Percentiles rank a stretch among this genome's conserved stretches.
Evolutionary conservation across 2,113 vertebrate genomes (phyloP).

Genomic region (Neopipo cinnamomea): DNA sequence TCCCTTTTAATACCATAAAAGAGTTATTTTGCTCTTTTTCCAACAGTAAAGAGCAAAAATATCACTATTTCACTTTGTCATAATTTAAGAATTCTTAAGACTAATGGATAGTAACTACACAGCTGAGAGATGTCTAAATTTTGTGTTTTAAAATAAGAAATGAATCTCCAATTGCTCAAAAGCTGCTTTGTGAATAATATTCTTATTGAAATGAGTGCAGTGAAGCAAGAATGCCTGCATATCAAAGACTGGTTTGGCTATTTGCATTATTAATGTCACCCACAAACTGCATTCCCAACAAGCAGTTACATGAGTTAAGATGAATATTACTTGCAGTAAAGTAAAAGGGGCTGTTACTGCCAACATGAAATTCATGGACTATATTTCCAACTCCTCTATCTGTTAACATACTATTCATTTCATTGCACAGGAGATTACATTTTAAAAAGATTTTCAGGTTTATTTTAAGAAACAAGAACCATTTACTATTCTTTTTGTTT

Average conservation of each 20-base stretch:
- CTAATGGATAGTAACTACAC: not conserved
- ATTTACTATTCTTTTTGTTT: not conserved
- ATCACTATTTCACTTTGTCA: not conserved
- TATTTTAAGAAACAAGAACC: not conserved
- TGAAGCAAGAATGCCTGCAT: not conserved
- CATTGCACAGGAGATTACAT: not conserved
- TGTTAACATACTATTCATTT: not conserved
- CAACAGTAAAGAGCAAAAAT: not conserved
- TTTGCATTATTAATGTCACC: not conserved
- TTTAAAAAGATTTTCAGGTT: not conserved
- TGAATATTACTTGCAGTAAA: not conserved
- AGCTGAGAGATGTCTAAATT: not conserved
- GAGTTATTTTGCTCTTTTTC: not conserved
- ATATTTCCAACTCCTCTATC: not conserved
- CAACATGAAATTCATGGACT: not conserved
- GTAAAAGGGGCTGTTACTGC: not conserved
- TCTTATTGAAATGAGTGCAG: not conserved
- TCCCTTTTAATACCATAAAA: not conserved
- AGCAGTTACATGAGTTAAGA: not conserved
- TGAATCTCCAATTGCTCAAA: not conserved
- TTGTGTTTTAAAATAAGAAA: not conserved
- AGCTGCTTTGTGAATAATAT: not conserved
- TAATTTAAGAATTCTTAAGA: not conserved
- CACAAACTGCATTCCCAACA: slow-evolving; percentile 32
- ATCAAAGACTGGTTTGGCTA: not conserved